These are phyloP conservation scores for Eunapius fragilis DNA, from an alignment of 37 sponge, comb jelly and placozoan species.

Conservation along the genomic window DNA sequence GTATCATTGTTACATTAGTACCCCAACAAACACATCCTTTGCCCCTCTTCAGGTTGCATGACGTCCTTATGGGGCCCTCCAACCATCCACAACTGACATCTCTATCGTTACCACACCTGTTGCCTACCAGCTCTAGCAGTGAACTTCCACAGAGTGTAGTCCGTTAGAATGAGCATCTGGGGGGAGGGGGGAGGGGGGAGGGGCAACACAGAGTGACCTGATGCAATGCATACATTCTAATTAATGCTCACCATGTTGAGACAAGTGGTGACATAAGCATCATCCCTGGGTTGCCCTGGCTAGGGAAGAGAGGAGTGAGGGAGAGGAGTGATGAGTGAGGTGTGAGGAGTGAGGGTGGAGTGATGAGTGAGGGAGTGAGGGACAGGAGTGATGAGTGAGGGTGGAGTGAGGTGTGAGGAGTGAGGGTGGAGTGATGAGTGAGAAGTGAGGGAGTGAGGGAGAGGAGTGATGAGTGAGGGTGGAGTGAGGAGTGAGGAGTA, in stretches of 20 bases:
- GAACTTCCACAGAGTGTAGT: conserved; percentile 81
- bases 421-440: too few species aligned
- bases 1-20: too few species aligned
- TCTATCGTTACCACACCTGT: too few species aligned
- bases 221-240: neutral
- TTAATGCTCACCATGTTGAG: conserved; percentile 44
- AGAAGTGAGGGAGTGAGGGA: neutral
- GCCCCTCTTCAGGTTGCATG: too few species aligned
- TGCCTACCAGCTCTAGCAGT: conserved; percentile 62
- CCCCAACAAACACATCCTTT: too few species aligned
- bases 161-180: conserved; percentile 74
- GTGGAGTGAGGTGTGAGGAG: too few species aligned
- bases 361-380: conserved; percentile 3
- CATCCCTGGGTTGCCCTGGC: conserved; percentile 50
- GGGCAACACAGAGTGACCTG: neutral
- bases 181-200: neutral
- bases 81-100: too few species aligned
- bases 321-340: conserved; percentile 6
- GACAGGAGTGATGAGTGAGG: too few species aligned
- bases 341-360: conserved; percentile 3
- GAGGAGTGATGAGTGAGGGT: too few species aligned
- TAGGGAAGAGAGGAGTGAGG: conserved; percentile 3
- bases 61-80: too few species aligned
- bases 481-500: neutral
- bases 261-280: conserved; percentile 22